These are phyloP conservation scores for Acanthacorydalis orientalis DNA, from an alignment of 2,888 invertebrate genomes.

Conservation along the genomic window DNA sequence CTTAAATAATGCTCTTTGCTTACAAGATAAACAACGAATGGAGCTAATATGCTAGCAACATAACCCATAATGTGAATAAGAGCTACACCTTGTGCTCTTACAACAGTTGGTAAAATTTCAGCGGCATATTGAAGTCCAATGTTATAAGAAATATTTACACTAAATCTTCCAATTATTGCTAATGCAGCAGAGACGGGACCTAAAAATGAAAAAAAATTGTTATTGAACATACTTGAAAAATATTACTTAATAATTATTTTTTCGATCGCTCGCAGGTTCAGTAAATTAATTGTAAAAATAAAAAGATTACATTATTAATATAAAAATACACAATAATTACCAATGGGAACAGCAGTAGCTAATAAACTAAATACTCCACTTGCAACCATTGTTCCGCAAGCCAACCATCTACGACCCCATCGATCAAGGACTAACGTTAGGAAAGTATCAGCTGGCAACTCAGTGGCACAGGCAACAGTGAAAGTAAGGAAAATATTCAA, in stretches of 20 bases:
- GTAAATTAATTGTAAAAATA: background rate
- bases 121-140: constrained; percentile 82
- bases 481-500: constrained; percentile 73
- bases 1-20: constrained; percentile 16
- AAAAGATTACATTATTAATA: background rate
- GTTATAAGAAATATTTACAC: constrained; percentile 79
- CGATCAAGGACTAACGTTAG: constrained; percentile 59
- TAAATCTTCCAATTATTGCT: constrained; percentile 69
- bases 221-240: background rate
- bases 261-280: background rate
- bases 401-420: constrained; percentile 74
- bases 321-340: constrained; percentile 28
- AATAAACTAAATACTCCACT: constrained; percentile 68
- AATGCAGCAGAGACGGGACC: constrained; percentile 57
- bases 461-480: constrained; percentile 68
- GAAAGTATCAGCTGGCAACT: constrained; percentile 70
- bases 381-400: constrained; percentile 63
- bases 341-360: constrained; percentile 56
- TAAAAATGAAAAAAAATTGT: constrained; percentile 18
- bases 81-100: constrained; percentile 73
- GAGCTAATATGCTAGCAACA: constrained; percentile 65
- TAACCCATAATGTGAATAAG: constrained; percentile 79
- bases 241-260: background rate
- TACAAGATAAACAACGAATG: constrained; percentile 71
- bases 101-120: constrained; percentile 72